Evolutionary conservation across 2,888 invertebrate species (phyloP).

Genomic region (Micoletzkya japonica): DNA sequence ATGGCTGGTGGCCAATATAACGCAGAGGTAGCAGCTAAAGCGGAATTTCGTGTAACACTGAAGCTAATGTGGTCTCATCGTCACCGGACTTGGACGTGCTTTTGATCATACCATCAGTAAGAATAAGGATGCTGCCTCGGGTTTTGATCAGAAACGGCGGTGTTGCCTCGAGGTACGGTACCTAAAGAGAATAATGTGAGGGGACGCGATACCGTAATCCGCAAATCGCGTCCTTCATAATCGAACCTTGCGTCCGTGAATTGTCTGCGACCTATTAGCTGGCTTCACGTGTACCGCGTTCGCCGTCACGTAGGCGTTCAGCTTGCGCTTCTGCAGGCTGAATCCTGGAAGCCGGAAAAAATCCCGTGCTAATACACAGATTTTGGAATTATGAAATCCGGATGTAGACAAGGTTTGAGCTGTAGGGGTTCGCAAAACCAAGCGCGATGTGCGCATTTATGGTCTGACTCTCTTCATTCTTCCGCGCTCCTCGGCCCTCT

Average conservation of each 20-base stretch:
- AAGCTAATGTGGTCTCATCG: too few species aligned
- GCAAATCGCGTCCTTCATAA: not conserved
- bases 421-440: too few species aligned
- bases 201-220: not conserved
- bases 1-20: not conserved
- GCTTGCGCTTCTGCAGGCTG: constrained; percentile 7
- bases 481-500: too few species aligned
- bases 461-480: too few species aligned
- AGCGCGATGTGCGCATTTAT: too few species aligned
- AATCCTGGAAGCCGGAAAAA: constrained; percentile 2
- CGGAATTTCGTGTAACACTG: too few species aligned
- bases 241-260: not conserved
- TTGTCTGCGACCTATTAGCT: constrained; percentile 7
- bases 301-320: constrained; percentile 16
- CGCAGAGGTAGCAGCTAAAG: too few species aligned
- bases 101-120: constrained; percentile 3
- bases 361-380: too few species aligned
- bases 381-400: too few species aligned
- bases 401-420: too few species aligned
- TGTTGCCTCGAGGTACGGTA: constrained; percentile 10
- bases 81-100: too few species aligned
- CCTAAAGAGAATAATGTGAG: not conserved
- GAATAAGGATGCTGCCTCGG: not conserved
- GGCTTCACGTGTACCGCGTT: constrained; percentile 22
- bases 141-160: constrained; percentile 15